Evolutionary conservation across 2,797 vertebrate genomes (phyloP).

Genomic region (Sus cebifrons): DNA sequence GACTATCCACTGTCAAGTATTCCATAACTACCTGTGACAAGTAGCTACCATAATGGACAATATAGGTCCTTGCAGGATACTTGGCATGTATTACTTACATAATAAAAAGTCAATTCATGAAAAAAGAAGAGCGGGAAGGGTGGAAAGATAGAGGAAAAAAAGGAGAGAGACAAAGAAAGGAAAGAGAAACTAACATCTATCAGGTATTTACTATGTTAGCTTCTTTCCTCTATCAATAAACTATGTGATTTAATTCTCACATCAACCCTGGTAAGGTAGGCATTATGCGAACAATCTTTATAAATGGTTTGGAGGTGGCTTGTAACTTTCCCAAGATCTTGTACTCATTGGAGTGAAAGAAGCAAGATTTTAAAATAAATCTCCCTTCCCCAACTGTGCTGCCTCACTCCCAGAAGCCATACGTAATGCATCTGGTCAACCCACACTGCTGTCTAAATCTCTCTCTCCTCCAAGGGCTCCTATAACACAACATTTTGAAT

Average conservation of each 20-base stretch:
- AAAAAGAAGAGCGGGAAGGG: not conserved
- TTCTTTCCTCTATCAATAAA: not conserved
- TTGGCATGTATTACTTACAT: not conserved
- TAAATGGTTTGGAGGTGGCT: not conserved
- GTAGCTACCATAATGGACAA: not conserved
- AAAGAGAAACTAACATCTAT: not conserved
- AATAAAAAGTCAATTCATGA: not conserved
- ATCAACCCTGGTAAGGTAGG: not conserved
- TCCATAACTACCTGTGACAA: not conserved
- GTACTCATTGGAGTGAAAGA: not conserved
- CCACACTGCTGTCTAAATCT: too few species aligned
- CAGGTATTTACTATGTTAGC: not conserved
- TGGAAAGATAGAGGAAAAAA: not conserved
- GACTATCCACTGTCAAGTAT: not conserved
- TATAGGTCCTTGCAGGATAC: not conserved
- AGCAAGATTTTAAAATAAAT: not conserved
- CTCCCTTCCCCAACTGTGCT: not conserved
- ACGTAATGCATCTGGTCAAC: not conserved
- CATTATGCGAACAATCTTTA: not conserved
- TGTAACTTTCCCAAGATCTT: not conserved
- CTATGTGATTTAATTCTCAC: not conserved
- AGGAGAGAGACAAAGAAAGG: not conserved
- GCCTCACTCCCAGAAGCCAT: not conserved
- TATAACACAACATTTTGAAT: not conserved
- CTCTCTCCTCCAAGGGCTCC: not conserved